A percentile compares a stretch with the other conserved stretches of the same genome.
These are phyloP conservation scores for Aphodius sticticus DNA, from an alignment of 2,888 invertebrate genomes.

Conservation along the genomic window DNA sequence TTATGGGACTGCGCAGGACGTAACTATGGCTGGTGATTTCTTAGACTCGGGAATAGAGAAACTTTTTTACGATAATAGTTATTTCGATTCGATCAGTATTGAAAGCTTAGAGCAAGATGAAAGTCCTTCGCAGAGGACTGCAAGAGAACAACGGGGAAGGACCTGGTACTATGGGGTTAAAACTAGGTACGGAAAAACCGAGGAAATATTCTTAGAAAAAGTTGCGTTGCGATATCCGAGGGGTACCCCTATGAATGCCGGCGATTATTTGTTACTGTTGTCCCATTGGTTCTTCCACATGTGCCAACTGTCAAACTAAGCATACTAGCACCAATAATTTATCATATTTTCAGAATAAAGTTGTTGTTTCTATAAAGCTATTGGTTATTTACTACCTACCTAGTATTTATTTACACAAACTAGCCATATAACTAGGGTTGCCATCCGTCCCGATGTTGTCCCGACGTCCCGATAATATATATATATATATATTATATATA, in stretches of 20 bases:
- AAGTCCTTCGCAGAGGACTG: not conserved
- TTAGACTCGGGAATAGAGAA: not conserved
- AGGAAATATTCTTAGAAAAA: conserved; percentile 26
- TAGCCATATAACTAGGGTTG: no score
- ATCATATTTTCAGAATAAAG: no score
- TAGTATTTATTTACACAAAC: no score
- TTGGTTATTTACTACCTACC: no score
- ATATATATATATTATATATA: no score
- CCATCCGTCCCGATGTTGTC: no score
- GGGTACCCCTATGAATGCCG: conserved; percentile 15
- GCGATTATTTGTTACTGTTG: conserved; percentile 34
- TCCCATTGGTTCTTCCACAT: conserved; percentile 37
- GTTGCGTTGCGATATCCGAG: conserved; percentile 28
- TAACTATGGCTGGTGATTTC: conserved; percentile 7
- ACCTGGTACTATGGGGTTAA: conserved; percentile 21
- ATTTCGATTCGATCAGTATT: not conserved
- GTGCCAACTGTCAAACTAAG: conserved; percentile 31
- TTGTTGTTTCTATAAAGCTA: not conserved
- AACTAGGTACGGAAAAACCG: not conserved
- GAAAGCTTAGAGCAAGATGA: not conserved
- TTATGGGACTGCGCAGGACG: not conserved
- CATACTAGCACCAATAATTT: no score
- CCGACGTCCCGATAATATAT: no score
- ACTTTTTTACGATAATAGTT: conserved; percentile 7
- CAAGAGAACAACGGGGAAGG: not conserved